phyloP scores from a whole-genome alignment of 2,113 vertebrate genomes.

The Sylvilagus bachmani region DNA sequence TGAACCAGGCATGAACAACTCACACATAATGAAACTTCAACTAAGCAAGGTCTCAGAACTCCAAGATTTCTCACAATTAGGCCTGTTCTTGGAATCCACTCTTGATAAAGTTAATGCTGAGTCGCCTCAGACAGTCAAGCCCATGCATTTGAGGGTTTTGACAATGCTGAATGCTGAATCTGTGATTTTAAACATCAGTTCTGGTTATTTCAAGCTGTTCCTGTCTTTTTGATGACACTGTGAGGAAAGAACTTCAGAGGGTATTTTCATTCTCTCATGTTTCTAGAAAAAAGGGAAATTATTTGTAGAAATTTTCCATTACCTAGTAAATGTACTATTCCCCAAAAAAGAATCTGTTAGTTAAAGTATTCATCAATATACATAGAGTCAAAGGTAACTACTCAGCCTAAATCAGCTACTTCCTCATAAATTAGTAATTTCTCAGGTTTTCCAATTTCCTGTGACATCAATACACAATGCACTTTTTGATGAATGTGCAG shows the following conservation, averaged over 20 bases:
- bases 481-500: constrained; percentile 24
- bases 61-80: constrained; percentile 72
- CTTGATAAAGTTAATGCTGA: constrained; percentile 57
- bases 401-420: neutral
- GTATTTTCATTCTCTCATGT: constrained; percentile 20
- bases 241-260: constrained; percentile 42
- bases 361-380: constrained; percentile 46
- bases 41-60: constrained; percentile 74
- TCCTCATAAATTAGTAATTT: constrained; percentile 71
- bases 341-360: neutral
- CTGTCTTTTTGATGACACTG: constrained; percentile 18
- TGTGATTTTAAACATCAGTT: constrained; percentile 62
- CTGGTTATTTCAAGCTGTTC: constrained; percentile 65
- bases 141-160: constrained; percentile 21
- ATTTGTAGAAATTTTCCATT: constrained; percentile 64
- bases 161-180: constrained; percentile 48
- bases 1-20: constrained; percentile 64
- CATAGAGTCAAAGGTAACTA: constrained; percentile 28
- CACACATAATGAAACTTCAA: constrained; percentile 74
- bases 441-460: constrained; percentile 62
- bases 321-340: constrained; percentile 19
- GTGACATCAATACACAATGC: constrained; percentile 47
- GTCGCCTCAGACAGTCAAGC: neutral
- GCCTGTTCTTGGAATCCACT: constrained; percentile 52
- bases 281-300: neutral